Base-by-base conservation (phyloP, 2,888 invertebrate species). In the Torymus aiolomorphi region DNA sequence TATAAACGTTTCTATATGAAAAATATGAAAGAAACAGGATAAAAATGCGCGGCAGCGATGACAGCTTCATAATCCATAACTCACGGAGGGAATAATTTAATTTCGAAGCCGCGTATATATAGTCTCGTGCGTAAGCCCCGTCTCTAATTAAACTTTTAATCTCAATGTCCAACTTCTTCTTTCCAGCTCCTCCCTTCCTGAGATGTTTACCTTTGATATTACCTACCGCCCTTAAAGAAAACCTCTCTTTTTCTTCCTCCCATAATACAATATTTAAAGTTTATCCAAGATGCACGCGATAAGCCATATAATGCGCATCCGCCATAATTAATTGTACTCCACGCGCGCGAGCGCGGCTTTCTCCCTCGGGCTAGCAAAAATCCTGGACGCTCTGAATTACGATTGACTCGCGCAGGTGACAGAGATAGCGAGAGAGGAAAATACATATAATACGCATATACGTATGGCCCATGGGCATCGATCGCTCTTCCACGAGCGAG, bases 241-340 rank as follows among this genome's bases (percentile, higher is more conserved):
- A 5, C 8, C 8, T 42, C 42, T 8, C 42, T 4, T 5, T 31
- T 5, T 8, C 42, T 42, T 10, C 8, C 8, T 42, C 42, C 76
- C 56, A 54, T 76, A 76, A 76, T 63, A 61, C 69, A 70, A 70
- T 70, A 77, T 77, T 77, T 24, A 63, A 65, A 57, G 61, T 77
- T 71, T 71, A 66, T 59, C 69, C 61, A 75, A 75, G 75, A 75
- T 75, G 66, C 8, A 13, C 49, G 42, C 70, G 70, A 76, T 70
- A 76, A 61, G 31, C 14, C 8, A 8, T 42, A 42, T 42, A 42
- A 10, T 42, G 42, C 8, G 8, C 42, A 42, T 42, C 42, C 42
- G 57, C 56, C 51, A 59, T 24, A 66, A 75, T 75, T 75, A 75
- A 75, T 75, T 66, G 51, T 14, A 10, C 8, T 42, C 42, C 42